These are phyloP conservation scores for Muscicapa adusta DNA, from an alignment of 2,113 vertebrate genomes.

Conservation along the genomic window DNA sequence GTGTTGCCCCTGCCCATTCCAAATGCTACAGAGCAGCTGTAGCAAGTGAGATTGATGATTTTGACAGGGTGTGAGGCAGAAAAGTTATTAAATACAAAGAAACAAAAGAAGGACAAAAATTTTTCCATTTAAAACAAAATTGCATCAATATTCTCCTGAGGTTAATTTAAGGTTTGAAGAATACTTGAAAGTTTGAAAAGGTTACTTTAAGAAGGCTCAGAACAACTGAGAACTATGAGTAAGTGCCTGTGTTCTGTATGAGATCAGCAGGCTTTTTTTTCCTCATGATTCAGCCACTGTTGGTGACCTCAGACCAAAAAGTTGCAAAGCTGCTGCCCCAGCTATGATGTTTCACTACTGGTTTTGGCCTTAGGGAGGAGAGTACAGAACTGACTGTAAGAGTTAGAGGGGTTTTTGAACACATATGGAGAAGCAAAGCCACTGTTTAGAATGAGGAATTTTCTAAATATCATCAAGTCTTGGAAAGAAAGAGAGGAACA, in stretches of 20 bases:
- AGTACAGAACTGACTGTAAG: neutral
- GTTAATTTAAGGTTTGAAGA: neutral
- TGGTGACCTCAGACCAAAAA: neutral
- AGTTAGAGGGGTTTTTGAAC: neutral
- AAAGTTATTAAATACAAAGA: neutral
- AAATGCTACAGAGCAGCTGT: neutral
- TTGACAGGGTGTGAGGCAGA: rapidly evolving
- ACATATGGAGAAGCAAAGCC: neutral
- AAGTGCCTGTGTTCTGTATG: neutral
- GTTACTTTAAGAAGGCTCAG: neutral
- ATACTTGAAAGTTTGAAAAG: neutral
- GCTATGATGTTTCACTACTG: neutral
- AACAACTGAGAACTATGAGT: neutral
- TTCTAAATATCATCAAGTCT: neutral
- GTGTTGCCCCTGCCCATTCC: neutral
- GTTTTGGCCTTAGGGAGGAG: neutral
- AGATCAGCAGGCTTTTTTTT: neutral
- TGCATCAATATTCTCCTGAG: neutral
- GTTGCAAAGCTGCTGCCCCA: neutral
- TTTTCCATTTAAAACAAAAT: neutral
- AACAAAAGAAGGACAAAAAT: neutral
- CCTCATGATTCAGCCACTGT: neutral
- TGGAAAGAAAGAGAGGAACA: neutral
- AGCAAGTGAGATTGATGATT: neutral
- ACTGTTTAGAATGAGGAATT: neutral